Percentiles rank a stretch among this genome's conserved stretches.
Conservation (phyloP, 2,888 invertebrate species). For the Isoperla grammatica region DNA sequence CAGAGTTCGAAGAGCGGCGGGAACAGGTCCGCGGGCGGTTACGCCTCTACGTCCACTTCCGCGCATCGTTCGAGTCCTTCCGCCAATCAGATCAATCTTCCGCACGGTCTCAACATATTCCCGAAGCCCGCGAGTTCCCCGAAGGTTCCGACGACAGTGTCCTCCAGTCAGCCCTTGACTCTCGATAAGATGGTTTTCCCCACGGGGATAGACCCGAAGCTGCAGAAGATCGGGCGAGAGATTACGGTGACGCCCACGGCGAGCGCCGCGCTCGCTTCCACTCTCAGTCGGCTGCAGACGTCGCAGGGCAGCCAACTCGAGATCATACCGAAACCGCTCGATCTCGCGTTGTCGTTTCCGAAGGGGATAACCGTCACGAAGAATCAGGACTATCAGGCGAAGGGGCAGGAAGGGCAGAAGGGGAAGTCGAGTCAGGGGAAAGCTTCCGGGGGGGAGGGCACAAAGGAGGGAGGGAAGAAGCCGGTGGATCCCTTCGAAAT, state of each 20-base stretch:
- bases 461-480: background rate
- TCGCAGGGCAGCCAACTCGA: background rate
- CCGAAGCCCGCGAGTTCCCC: background rate
- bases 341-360: background rate
- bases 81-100: too few species aligned
- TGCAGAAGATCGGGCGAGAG: background rate
- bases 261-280: background rate
- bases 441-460: too few species aligned
- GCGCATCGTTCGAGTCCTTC: too few species aligned
- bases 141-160: background rate
- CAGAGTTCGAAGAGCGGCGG: too few species aligned
- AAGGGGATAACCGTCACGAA: constrained; percentile 4
- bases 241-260: background rate
- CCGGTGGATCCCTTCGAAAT: background rate
- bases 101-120: too few species aligned
- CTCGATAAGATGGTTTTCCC: background rate
- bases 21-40: too few species aligned
- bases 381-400: too few species aligned
- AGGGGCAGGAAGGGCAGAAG: too few species aligned
- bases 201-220: background rate
- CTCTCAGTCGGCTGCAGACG: background rate
- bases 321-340: background rate
- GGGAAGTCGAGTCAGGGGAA: too few species aligned
- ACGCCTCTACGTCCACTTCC: too few species aligned
- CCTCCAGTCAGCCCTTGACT: background rate